A percentile compares a stretch with the other conserved stretches of the same genome.
Evolutionary conservation across 2,797 vertebrate species (phyloP).

Genomic region (Crocodylus rhombifer): DNA sequence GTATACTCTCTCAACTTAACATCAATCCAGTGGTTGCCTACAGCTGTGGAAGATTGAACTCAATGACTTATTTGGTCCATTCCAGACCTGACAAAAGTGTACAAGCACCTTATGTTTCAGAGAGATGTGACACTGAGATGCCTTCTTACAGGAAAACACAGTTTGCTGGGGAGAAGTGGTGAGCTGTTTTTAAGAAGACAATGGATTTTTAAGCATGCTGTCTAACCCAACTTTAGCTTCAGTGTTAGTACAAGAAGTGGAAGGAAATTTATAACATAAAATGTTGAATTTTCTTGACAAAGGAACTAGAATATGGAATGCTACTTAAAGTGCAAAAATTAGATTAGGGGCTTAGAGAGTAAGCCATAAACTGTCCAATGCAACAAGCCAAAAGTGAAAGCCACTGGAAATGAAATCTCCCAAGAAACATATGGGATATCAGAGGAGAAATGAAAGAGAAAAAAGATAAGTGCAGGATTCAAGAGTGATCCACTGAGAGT

Average conservation of each 20-base stretch:
- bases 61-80: too few relatives aligned
- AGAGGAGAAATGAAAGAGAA: background rate
- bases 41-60: too few relatives aligned
- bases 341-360: background rate
- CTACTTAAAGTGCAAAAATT: background rate
- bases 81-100: too few relatives aligned
- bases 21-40: too few relatives aligned
- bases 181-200: too few relatives aligned
- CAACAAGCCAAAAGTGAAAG: background rate
- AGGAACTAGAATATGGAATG: accelerated
- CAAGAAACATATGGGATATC: background rate
- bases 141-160: background rate
- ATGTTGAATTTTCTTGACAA: background rate
- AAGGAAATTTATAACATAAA: background rate
- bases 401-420: background rate
- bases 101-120: background rate
- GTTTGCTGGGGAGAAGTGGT: too few relatives aligned
- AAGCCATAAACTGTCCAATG: accelerated
- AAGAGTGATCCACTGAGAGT: background rate
- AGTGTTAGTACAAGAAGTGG: background rate
- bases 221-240: accelerated
- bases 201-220: background rate
- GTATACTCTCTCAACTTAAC: too few relatives aligned
- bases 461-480: background rate
- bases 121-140: background rate